These are phyloP conservation scores for Popillia japonica DNA, from an alignment of 1,140 invertebrate species.

Conservation along the genomic window DNA sequence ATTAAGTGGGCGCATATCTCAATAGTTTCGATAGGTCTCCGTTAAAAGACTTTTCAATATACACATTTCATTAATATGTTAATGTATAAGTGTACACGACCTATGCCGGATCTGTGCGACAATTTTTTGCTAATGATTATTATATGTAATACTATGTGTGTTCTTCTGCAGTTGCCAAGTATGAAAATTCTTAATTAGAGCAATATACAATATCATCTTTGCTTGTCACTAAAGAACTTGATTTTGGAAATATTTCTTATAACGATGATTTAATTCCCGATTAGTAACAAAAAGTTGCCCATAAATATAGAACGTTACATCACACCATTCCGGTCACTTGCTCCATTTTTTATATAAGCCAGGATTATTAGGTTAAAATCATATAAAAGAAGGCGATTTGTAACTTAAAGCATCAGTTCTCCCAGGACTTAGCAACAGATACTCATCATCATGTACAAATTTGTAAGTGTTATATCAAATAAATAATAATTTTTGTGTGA, in stretches of 20 bases:
- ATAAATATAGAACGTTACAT: constrained; percentile 15
- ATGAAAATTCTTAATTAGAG: background rate
- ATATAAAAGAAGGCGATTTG: constrained; percentile 6
- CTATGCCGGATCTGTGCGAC: background rate
- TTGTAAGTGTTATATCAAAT: background rate
- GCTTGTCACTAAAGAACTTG: background rate
- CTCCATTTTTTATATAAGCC: constrained; percentile 1
- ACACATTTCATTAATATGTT: background rate
- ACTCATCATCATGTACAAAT: constrained; percentile 20
- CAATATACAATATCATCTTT: background rate
- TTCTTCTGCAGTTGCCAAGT: background rate
- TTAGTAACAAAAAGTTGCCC: background rate
- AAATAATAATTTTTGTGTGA: background rate
- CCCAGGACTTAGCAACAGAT: background rate
- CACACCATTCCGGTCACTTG: background rate
- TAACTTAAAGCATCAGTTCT: background rate
- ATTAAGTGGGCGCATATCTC: too few relatives aligned
- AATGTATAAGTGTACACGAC: background rate
- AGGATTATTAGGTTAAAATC: background rate
- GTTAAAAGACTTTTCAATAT: background rate
- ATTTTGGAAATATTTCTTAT: background rate
- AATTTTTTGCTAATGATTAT: background rate
- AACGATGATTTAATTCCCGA: background rate
- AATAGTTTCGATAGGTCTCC: background rate
- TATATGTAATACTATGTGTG: background rate